Evolutionary conservation across 1,140 invertebrate species (phyloP), one percentile per base, ranked within the genome.

Genomic region (Tetranychus urticae): DNA sequence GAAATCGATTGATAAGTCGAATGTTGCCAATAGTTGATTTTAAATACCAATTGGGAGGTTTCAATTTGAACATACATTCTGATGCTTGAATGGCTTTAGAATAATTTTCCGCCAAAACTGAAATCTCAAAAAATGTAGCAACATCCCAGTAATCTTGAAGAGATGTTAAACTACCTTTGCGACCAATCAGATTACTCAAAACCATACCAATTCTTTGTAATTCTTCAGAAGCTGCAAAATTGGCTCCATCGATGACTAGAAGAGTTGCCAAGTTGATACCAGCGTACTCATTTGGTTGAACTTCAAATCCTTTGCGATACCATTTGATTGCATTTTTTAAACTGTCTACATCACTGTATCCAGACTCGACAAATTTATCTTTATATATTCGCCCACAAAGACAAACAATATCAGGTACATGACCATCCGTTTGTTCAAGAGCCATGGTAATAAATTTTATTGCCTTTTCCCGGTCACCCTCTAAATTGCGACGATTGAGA

Each of bases 11-110:
- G 70, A 99, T 98, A 13, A 99, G 75, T 66, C 84, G 81, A 67
- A 99, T 97, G 74, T 99, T 99, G 2, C 89, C 90, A 69, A 98
- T 88, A 31, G 94, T 98, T 1, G 90, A 96, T 72, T 97, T 97
- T 45, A 99, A 76, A 71, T 96, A 83, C 94, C 96, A 99, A 72
- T 88, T 86, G 0, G 94, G 93, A 47, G 94, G 93, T 76, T 98
- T 97, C 54, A 99, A 73, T 75, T 88, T 91, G 69, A 96, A 97
- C 94, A 99, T 99, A 71, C 88, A 94, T 71, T 96, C 88, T 2
- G 94, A 89, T 23, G 93, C 94, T 75, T 97, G 88, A 67, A 92
- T 86, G 6, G 94, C 93, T 74, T 97, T 97, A 3, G 82, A 77
- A 74, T 96, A 98, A 72, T 98, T 89, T 73, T 97, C 88, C 14